Conservation (phyloP, 2,888 invertebrate species). For the Synanthedon tipuliformis region DNA sequence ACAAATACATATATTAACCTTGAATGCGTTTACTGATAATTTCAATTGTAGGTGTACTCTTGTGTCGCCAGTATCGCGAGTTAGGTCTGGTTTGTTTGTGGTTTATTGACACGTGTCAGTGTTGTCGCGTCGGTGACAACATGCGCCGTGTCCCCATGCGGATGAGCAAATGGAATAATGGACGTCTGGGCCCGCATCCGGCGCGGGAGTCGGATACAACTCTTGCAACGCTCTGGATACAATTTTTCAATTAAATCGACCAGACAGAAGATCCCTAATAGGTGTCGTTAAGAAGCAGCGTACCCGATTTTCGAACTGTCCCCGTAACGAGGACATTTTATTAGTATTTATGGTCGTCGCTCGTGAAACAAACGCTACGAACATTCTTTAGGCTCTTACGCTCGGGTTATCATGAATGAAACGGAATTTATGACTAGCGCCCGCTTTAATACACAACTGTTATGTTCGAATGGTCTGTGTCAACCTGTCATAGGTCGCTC, state of each 20-base stretch:
- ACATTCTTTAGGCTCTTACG: slow-evolving; percentile 36
- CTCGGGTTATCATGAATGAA: slow-evolving; percentile 51
- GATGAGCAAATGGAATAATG: slow-evolving; percentile 70
- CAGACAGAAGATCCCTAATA: slow-evolving; percentile 69
- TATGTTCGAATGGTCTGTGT: slow-evolving; percentile 28
- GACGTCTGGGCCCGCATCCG: slow-evolving; percentile 70
- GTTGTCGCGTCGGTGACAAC: slow-evolving; percentile 12
- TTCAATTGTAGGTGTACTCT: slow-evolving; percentile 27
- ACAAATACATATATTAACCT: not conserved
- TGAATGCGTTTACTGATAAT: slow-evolving; percentile 23
- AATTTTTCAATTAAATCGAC: slow-evolving; percentile 70
- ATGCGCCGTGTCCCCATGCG: slow-evolving; percentile 53
- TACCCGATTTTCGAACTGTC: slow-evolving; percentile 68
- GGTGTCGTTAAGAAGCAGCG: slow-evolving; percentile 70
- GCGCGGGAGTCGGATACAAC: slow-evolving; percentile 63
- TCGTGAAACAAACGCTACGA: slow-evolving; percentile 52
- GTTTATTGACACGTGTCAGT: slow-evolving; percentile 56
- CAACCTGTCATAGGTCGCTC: slow-evolving; percentile 10
- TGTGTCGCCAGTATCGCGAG: slow-evolving; percentile 11
- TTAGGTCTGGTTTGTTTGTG: slow-evolving; percentile 22
- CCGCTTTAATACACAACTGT: slow-evolving; percentile 38
- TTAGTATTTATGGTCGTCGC: slow-evolving; percentile 66
- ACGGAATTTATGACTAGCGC: slow-evolving; percentile 58
- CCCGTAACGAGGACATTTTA: slow-evolving; percentile 65
- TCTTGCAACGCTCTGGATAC: slow-evolving; percentile 66